Percentiles rank a stretch among this genome's conserved stretches.
phyloP scores from a whole-genome alignment of 2,888 invertebrate genomes.

The Oegoconia quadripuncta region DNA sequence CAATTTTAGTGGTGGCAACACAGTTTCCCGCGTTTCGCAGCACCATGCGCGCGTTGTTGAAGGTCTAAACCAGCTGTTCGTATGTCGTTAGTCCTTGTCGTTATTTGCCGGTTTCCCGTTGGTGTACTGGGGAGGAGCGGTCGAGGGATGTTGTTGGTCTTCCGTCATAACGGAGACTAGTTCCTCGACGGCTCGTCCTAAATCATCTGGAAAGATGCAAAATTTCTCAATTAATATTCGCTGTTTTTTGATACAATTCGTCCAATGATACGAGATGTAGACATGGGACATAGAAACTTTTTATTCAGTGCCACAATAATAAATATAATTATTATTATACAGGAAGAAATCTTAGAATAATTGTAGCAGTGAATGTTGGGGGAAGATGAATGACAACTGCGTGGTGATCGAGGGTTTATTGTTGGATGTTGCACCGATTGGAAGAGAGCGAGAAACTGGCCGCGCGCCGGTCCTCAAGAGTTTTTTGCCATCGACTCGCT shows the following conservation, averaged over 20 bases:
- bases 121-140: slow-evolving; percentile 70
- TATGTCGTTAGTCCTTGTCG: neutral
- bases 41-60: slow-evolving; percentile 29
- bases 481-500: too few species aligned
- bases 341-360: too few species aligned
- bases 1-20: slow-evolving; percentile 27
- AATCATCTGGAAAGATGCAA: slow-evolving; percentile 81
- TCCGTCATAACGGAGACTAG: slow-evolving; percentile 95
- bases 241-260: neutral
- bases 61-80: neutral
- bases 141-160: slow-evolving; percentile 54
- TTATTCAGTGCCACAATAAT: too few species aligned
- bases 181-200: slow-evolving; percentile 92
- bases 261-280: neutral
- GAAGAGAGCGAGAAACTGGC: too few species aligned
- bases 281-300: too few species aligned
- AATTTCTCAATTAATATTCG: neutral
- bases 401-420: too few species aligned
- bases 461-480: too few species aligned
- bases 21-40: slow-evolving; percentile 28
- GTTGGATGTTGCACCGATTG: too few species aligned
- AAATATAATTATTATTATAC: too few species aligned
- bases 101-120: slow-evolving; percentile 1
- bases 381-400: too few species aligned
- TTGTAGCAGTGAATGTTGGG: too few species aligned